phyloP scores from a whole-genome alignment of 2,113 vertebrate genomes.

The Tyrannus savana region DNA sequence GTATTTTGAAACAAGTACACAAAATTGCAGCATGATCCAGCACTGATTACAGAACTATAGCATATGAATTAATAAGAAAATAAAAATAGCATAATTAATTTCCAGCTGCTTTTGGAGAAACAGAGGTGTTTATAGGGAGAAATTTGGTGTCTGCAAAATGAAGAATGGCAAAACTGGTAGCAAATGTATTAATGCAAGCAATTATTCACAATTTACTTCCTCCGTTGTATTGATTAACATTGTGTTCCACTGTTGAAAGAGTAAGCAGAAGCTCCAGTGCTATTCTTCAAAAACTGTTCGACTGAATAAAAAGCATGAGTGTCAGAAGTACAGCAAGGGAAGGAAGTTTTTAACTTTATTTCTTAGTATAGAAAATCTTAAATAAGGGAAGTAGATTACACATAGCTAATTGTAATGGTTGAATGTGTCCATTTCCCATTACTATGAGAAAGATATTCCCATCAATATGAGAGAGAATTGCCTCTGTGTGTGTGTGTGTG shows the following conservation, averaged over 20 bases:
- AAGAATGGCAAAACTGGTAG: not conserved
- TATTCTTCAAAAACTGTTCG: not conserved
- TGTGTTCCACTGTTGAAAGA: not conserved
- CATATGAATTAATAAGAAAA: slow-evolving; percentile 59
- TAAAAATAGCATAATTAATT: slow-evolving; percentile 57
- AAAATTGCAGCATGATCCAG: slow-evolving; percentile 47
- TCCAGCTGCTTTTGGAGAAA: slow-evolving; percentile 57
- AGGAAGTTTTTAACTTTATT: not conserved
- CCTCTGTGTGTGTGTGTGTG: not conserved
- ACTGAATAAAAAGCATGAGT: not conserved
- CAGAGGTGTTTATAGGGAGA: slow-evolving; percentile 14
- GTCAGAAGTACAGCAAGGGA: not conserved
- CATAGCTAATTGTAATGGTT: not conserved
- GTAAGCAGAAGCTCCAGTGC: not conserved
- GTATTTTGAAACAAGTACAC: slow-evolving; percentile 44
- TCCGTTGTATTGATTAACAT: not conserved
- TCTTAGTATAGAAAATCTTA: not conserved
- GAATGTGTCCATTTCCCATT: not conserved
- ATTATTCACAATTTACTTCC: not conserved
- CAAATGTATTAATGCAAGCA: not conserved
- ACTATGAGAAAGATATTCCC: not conserved
- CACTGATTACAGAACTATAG: slow-evolving; percentile 54
- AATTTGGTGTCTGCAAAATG: not conserved
- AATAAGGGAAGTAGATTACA: not conserved
- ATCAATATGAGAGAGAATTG: not conserved